Evolutionary conservation across 2,888 invertebrate species (phyloP), one percentile per base, ranked within the genome.

Genomic region (Nezara viridula): DNA sequence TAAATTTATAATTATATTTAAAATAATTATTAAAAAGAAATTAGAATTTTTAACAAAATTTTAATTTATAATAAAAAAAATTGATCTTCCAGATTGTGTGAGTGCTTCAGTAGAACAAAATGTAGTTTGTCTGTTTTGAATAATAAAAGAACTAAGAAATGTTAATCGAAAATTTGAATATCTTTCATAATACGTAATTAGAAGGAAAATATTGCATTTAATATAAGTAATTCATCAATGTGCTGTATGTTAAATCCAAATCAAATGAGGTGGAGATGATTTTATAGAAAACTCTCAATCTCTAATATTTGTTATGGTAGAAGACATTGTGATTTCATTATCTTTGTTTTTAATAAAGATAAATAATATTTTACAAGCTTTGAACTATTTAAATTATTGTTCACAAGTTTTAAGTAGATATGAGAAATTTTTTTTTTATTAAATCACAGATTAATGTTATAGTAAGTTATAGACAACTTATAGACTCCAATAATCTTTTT

Each of bases 161-260:
- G 32, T 73, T 37, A 37, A 37, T 73, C 66, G 27, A 37, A 37
- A 37, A 73, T 73, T 37, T 73, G 32, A 73, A 73, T 73, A 73
- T 37, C 19, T 73, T 37, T 73, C 19, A 73, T 73, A 19, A 73
- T 73, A 73, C 66, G 66, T 73, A 73, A 73, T 73, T 73, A 73
- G 66, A 37, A 37, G 66, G 66, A 37, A 73, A 73, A 37, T 19
- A 24, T 73, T 73, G 66, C 66, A 73, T 73, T 73, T 73, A 73
- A 32, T 37, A 12, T 73, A 73, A 37, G 66, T 73, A 73, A 37
- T 73, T 73, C 32, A 73, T 73, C 19, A 37, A 73, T 37, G 60
- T 60, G 60, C 27, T 60, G 60, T 60, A 37, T 37, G 19, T 73
- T 37, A 73, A 73, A 37, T 37, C 37, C 32, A 37, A 19, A 32